These are phyloP conservation scores for Agrotis ipsilon DNA, from an alignment of 2,888 invertebrate species.

Conservation along the genomic window DNA sequence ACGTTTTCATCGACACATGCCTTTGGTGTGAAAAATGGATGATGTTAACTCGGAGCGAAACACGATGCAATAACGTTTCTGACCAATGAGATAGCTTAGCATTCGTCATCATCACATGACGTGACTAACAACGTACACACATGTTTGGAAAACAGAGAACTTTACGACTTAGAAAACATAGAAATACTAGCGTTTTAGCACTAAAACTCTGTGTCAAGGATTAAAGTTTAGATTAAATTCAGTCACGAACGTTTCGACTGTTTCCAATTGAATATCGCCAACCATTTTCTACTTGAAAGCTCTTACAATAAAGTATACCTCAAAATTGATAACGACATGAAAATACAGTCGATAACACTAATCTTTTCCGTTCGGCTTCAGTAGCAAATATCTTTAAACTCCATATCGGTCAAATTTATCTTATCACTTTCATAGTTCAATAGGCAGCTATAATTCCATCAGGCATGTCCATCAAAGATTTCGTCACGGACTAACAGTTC, in stretches of 20 bases:
- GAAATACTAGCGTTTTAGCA: not conserved
- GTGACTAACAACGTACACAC: slow-evolving; percentile 64
- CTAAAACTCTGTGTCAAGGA: not conserved
- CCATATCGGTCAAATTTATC: slow-evolving; percentile 45
- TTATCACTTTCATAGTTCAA: slow-evolving; percentile 59
- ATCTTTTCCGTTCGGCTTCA: slow-evolving; percentile 31
- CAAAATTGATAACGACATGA: slow-evolving; percentile 30
- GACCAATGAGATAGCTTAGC: slow-evolving; percentile 69
- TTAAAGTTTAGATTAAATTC: not conserved
- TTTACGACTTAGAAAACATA: not conserved
- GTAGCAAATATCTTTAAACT: slow-evolving; percentile 49
- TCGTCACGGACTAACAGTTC: slow-evolving; percentile 13
- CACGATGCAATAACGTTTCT: slow-evolving; percentile 59
- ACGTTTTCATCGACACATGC: slow-evolving; percentile 53
- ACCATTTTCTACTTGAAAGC: not conserved
- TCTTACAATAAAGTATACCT: slow-evolving; percentile 12
- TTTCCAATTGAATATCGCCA: not conserved
- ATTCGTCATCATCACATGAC: slow-evolving; percentile 74
- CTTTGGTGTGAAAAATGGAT: slow-evolving; percentile 66
- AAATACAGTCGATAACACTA: slow-evolving; percentile 32
- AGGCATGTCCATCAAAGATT: slow-evolving; percentile 30
- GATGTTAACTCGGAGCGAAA: slow-evolving; percentile 56
- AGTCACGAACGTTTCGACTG: not conserved
- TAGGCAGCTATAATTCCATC: slow-evolving; percentile 53
- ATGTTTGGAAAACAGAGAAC: slow-evolving; percentile 2